Evolutionary conservation across 2,797 vertebrate species (phyloP).

Genomic region (Gymnothorax javanicus): DNA sequence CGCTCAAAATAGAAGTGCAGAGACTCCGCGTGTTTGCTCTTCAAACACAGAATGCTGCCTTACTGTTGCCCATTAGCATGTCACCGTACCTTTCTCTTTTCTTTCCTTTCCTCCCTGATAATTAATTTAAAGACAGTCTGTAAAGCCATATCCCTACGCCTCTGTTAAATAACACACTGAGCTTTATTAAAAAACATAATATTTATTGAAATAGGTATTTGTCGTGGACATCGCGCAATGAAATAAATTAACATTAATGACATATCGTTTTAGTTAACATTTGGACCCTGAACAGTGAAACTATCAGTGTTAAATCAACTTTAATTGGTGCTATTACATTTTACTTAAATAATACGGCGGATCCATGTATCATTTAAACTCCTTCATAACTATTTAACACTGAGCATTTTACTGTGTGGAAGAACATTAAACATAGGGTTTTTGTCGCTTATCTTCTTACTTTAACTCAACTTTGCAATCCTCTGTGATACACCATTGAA

Average conservation of each 20-base stretch:
- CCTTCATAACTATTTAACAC: not conserved
- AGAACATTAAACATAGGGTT: slow-evolving; percentile 32
- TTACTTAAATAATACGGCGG: not conserved
- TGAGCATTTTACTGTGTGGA: slow-evolving; percentile 19
- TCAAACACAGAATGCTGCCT: too few species aligned
- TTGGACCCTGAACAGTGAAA: slow-evolving; percentile 22
- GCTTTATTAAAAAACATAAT: slow-evolving; percentile 56
- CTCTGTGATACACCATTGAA: slow-evolving; percentile 36
- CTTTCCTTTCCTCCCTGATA: not conserved
- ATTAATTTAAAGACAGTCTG: not conserved
- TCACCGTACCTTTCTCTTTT: not conserved
- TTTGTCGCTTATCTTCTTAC: slow-evolving; percentile 30
- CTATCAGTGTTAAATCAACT: slow-evolving; percentile 18
- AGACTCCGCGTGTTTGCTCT: too few species aligned
- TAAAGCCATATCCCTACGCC: slow-evolving; percentile 23
- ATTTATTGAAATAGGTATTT: slow-evolving; percentile 59
- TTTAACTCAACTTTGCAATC: slow-evolving; percentile 24
- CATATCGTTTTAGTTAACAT: slow-evolving; percentile 41
- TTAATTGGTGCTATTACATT: not conserved
- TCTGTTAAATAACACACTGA: not conserved
- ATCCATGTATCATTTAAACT: not conserved
- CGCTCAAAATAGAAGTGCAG: too few species aligned
- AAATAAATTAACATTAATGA: slow-evolving; percentile 47
- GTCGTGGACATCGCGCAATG: slow-evolving; percentile 38
- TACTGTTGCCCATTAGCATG: not conserved